Evolutionary conservation across 1,140 invertebrate species (phyloP).

Genomic region (Drosophila sp.): DNA sequence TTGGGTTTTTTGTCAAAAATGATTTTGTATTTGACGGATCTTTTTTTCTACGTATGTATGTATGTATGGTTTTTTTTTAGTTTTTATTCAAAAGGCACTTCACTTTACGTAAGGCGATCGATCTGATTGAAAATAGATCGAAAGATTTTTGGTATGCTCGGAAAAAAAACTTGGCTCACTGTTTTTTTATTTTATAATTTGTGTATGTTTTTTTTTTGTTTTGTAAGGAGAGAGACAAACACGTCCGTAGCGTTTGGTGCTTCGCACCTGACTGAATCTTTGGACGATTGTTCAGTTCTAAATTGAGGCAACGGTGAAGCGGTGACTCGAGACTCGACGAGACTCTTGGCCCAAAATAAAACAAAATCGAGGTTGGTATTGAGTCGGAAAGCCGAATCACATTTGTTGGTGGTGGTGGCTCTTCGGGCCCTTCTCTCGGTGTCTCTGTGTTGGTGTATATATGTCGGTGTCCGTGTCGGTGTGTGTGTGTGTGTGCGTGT

Average conservation of each 20-base stretch:
- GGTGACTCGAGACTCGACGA: constrained; percentile 32
- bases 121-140: constrained; percentile 30
- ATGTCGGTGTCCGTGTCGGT: constrained; percentile 14
- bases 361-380: constrained; percentile 62
- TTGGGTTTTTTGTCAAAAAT: no score
- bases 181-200: neutral
- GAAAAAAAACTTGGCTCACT: constrained; percentile 10
- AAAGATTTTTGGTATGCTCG: constrained; percentile 12
- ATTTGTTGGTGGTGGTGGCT: constrained; percentile 41
- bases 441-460: neutral
- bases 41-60: no score
- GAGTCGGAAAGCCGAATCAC: constrained; percentile 68
- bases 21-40: no score
- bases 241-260: constrained; percentile 82
- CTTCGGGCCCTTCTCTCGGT: constrained; percentile 25
- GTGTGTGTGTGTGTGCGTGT: constrained; percentile 23
- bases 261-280: constrained; percentile 83
- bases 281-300: constrained; percentile 73
- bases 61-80: neutral
- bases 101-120: constrained; percentile 31
- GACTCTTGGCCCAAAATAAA: constrained; percentile 28
- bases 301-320: constrained; percentile 81
- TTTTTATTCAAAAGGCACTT: constrained; percentile 35
- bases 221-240: constrained; percentile 54
- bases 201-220: constrained; percentile 30